phyloP scores from a whole-genome alignment of 2,888 invertebrate species.

The Tyria jacobaeae region DNA sequence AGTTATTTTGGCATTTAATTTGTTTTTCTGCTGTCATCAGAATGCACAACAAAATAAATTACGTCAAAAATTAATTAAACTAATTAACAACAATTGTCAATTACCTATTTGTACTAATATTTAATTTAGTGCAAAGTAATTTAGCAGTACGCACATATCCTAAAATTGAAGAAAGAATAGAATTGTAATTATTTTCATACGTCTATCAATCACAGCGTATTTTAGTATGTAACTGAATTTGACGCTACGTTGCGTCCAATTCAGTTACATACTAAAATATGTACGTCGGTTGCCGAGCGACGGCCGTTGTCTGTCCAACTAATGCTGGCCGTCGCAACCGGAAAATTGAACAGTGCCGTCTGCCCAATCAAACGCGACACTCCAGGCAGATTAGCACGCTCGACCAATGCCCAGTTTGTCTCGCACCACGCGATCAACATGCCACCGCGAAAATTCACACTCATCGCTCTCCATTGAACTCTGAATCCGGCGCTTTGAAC shows the following conservation, averaged over 20 bases:
- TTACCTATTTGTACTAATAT: too few species aligned
- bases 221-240: too few species aligned
- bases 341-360: slow-evolving; percentile 84
- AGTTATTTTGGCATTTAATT: too few species aligned
- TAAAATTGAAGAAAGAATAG: slow-evolving; percentile 3
- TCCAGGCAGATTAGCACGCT: slow-evolving; percentile 84
- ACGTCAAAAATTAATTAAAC: background rate
- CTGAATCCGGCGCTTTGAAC: slow-evolving; percentile 52
- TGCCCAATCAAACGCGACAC: slow-evolving; percentile 85
- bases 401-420: slow-evolving; percentile 72
- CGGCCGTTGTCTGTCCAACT: slow-evolving; percentile 75
- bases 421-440: slow-evolving; percentile 57
- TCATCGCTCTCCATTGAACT: slow-evolving; percentile 74
- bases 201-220: slow-evolving; percentile 46
- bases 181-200: slow-evolving; percentile 41
- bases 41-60: too few species aligned
- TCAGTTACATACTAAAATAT: slow-evolving; percentile 61
- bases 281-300: slow-evolving; percentile 68
- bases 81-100: background rate
- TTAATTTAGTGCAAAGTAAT: background rate
- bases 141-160: slow-evolving; percentile 6
- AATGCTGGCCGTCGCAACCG: slow-evolving; percentile 76
- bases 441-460: slow-evolving; percentile 69
- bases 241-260: slow-evolving; percentile 42
- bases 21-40: too few species aligned